Base-by-base conservation (phyloP, 2,888 invertebrate species). In the Aproaerema taeniolella region DNA sequence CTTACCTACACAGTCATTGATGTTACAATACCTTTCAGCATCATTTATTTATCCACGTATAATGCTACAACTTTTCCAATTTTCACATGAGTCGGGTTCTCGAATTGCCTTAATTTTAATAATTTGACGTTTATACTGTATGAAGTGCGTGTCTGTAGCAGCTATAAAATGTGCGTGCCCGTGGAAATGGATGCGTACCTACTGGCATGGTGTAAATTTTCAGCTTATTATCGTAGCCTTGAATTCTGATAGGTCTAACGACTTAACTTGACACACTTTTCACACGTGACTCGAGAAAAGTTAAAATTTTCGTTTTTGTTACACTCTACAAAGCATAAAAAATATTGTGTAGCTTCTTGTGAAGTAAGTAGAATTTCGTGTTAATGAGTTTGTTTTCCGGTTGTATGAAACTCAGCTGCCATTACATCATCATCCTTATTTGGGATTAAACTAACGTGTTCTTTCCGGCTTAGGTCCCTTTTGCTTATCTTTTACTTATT, bases 161-260 rank as follows among this genome's bases (percentile, higher is more conserved):
- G 66, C 62, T 58, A 66, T 74, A 70, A 73, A 74, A 72, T 69
- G 67, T 70, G 75, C 72, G 76, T 75, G 75, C 54, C 61, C 58
- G 51, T 67, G 55, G 55, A 67, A 73, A 73, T 72, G 65, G 71
- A 74, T 75, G 75, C 67, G 67, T 26, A n/a, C 20, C 20, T 67
- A 61, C 58, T 67, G 66, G 68, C 67, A 64, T 63, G 65, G 69
- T 67, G 73, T 75, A 73, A 68, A 76, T 75, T 74, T 74, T 67
- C 58, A 61, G 60, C 68, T 72, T 70, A 73, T 74, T 71, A 67
- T 62, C 56, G 66, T 61, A 61, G 62, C 73, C 71, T 72, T 71
- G 67, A 67, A 69, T 69, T 65, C 67, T 62, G 58, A 64, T 67
- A 58, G 53, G 48, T 42, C 41, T 58, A 61, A 63, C 56, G 56